These are phyloP conservation scores for Rhynchotus rufescens DNA, from an alignment of 2,797 vertebrate genomes.

Conservation along the genomic window DNA sequence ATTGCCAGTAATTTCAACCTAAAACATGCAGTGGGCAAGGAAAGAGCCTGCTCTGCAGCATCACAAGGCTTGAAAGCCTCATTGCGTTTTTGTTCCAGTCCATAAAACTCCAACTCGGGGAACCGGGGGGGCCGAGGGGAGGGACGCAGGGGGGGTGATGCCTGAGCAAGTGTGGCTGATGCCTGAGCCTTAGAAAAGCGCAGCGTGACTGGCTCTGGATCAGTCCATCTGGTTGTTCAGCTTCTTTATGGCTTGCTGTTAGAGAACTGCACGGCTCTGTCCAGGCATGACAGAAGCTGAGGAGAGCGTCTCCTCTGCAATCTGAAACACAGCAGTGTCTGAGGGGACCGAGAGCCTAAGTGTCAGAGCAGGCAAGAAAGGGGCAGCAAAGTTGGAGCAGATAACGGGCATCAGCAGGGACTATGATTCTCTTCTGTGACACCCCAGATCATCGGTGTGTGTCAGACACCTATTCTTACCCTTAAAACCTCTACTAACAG, in stretches of 20 bases:
- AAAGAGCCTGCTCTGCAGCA: neutral
- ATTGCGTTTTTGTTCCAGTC: neutral
- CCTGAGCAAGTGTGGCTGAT: neutral
- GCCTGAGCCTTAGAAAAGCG: neutral
- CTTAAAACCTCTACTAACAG: neutral
- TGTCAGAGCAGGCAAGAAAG: neutral
- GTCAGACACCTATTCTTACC: fast-evolving
- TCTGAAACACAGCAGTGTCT: neutral
- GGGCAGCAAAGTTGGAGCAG: neutral
- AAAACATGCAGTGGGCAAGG: neutral
- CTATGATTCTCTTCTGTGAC: neutral
- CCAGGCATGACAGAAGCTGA: neutral
- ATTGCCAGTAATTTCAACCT: neutral
- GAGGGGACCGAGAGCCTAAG: neutral
- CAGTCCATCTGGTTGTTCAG: constrained; percentile 19
- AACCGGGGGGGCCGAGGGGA: neutral
- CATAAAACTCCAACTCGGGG: neutral
- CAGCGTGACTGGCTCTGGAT: neutral
- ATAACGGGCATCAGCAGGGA: neutral
- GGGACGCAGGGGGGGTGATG: neutral
- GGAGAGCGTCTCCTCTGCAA: neutral
- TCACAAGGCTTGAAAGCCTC: constrained; percentile 14
- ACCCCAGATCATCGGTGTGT: neutral
- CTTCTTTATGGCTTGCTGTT: constrained; percentile 16
- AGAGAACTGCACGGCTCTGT: neutral